Conservation (phyloP, 2,888 invertebrate genomes). For the Phyllotreta striolata region DNA sequence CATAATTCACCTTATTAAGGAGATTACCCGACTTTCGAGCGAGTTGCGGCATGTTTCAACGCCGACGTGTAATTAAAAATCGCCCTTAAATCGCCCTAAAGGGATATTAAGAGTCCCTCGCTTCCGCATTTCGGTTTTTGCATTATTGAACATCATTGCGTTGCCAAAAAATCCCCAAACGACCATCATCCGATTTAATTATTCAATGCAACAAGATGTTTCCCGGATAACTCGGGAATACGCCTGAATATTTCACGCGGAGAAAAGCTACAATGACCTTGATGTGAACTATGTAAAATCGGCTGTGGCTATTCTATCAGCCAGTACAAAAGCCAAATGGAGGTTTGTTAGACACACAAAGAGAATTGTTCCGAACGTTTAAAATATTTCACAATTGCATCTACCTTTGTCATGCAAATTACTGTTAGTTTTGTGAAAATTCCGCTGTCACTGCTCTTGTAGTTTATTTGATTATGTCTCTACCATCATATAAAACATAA, state of each 20-base stretch:
- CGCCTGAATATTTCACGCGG: conserved; percentile 38
- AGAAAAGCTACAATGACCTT: conserved; percentile 20
- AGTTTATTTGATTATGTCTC: too few species aligned
- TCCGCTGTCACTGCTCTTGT: too few species aligned
- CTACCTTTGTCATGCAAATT: too few species aligned
- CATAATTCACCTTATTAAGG: not conserved
- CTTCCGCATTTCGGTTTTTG: conserved; percentile 8
- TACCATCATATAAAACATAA: too few species aligned
- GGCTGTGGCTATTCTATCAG: too few species aligned
- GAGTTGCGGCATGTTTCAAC: conserved; percentile 11
- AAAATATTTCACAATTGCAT: too few species aligned
- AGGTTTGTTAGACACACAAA: too few species aligned
- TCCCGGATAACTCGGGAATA: conserved; percentile 33
- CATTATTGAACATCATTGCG: conserved; percentile 19
- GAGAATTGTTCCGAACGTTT: too few species aligned
- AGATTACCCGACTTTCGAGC: conserved; percentile 4
- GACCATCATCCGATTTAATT: conserved; percentile 22
- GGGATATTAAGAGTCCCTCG: conserved; percentile 15
- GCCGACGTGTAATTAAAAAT: conserved; percentile 20
- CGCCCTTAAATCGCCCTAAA: conserved; percentile 21
- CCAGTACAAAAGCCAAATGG: too few species aligned
- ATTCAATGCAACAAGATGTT: conserved; percentile 37
- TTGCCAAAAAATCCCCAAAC: conserved; percentile 26
- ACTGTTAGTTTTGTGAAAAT: too few species aligned
- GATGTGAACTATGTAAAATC: not conserved